A percentile compares a stretch with the other conserved stretches of the same genome.
Conservation (phyloP, 2,888 invertebrate species). For the Phrixothrix hirtus region DNA sequence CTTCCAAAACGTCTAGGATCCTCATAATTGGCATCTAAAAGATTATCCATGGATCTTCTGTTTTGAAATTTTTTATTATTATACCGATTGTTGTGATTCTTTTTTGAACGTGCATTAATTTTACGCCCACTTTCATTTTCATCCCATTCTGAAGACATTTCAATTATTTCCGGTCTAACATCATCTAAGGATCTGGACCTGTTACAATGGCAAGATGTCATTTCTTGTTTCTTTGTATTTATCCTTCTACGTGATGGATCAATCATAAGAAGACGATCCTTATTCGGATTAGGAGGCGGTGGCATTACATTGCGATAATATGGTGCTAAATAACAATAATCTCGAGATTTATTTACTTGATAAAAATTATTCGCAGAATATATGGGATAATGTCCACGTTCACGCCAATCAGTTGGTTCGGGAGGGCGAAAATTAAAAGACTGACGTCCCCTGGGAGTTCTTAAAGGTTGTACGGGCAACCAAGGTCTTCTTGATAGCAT, state of each 20-base stretch:
- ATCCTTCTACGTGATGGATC: constrained; percentile 45
- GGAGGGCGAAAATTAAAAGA: constrained; percentile 32
- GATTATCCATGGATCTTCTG: constrained; percentile 74
- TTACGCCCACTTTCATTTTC: constrained; percentile 67
- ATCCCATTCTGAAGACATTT: constrained; percentile 59
- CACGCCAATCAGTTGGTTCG: constrained; percentile 46
- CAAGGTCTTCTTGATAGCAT: constrained; percentile 62
- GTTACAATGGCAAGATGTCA: constrained; percentile 63
- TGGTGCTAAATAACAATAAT: constrained; percentile 70
- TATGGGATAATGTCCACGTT: constrained; percentile 26
- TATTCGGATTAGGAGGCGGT: constrained; percentile 57
- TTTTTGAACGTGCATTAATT: constrained; percentile 60
- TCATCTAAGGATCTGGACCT: constrained; percentile 75
- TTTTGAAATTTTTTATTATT: constrained; percentile 43
- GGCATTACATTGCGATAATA: constrained; percentile 70
- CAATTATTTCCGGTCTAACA: constrained; percentile 67
- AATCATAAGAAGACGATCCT: constrained; percentile 47
- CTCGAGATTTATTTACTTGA: constrained; percentile 52
- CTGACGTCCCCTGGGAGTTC: constrained; percentile 42
- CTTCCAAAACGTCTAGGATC: constrained; percentile 60
- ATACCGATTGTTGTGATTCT: constrained; percentile 51
- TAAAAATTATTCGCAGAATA: constrained; percentile 38
- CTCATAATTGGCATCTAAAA: constrained; percentile 60
- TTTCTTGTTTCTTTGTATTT: constrained; percentile 27
- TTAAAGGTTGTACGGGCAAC: constrained; percentile 64